phyloP scores from a whole-genome alignment of 2,888 invertebrate species.

The Drosophila meridionalis region DNA sequence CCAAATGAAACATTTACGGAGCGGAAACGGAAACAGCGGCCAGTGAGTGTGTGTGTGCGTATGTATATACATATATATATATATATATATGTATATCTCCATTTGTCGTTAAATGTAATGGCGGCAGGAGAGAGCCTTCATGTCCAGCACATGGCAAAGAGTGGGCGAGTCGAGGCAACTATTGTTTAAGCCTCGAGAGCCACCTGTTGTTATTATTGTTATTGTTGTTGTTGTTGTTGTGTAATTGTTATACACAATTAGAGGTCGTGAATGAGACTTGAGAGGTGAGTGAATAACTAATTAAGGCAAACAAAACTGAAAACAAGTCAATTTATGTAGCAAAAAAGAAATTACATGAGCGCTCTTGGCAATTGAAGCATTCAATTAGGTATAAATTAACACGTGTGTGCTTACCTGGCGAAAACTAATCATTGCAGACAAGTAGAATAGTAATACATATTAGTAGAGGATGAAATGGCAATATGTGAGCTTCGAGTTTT shows the following conservation, averaged over 20 bases:
- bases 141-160: conserved; percentile 30
- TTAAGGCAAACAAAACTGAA: conserved; percentile 35
- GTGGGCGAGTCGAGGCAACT: conserved; percentile 4
- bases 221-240: conserved; percentile 18
- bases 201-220: conserved; percentile 58
- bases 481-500: neutral
- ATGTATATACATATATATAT: neutral
- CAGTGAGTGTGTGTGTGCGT: conserved; percentile 24
- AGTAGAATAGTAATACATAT: neutral
- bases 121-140: conserved; percentile 21
- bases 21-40: conserved; percentile 73
- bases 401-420: neutral
- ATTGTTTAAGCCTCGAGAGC: conserved; percentile 20
- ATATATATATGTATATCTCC: conserved; percentile 13
- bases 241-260: conserved; percentile 54
- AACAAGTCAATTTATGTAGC: conserved; percentile 10
- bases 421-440: neutral
- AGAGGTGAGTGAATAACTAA: conserved; percentile 32
- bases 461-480: neutral
- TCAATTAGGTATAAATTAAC: conserved; percentile 9
- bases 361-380: conserved; percentile 5
- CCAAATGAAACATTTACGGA: conserved; percentile 78
- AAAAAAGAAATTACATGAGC: conserved; percentile 1
- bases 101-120: conserved; percentile 65
- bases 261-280: conserved; percentile 19